Conservation (phyloP, 2,797 vertebrate species). For the Enteromius viviparus region DNA sequence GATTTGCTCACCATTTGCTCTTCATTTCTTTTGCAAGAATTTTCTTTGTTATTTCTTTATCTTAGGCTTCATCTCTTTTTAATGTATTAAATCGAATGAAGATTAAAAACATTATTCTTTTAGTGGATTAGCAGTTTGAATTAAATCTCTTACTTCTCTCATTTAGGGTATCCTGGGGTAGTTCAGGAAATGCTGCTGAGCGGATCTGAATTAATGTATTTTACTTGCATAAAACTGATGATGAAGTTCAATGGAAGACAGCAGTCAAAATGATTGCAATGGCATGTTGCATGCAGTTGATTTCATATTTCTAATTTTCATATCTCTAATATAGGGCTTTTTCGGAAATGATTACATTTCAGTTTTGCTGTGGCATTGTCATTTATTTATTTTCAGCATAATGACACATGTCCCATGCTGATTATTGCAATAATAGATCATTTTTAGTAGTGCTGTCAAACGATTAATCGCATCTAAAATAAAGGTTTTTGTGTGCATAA, state of each 20-base stretch:
- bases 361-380: neutral
- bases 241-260: neutral
- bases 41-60: constrained; percentile 12
- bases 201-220: constrained; percentile 5
- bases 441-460: no score
- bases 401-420: neutral
- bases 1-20: neutral
- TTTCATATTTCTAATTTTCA: neutral
- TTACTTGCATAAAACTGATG: neutral
- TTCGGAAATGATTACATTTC: neutral
- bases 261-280: neutral
- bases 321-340: neutral
- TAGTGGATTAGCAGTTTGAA: neutral
- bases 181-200: neutral
- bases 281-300: constrained; percentile 1
- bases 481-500: no score
- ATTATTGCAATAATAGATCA: neutral
- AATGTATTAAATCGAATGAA: neutral
- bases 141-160: constrained; percentile 20
- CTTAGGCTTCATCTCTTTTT: neutral
- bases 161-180: constrained; percentile 1
- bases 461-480: no score
- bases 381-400: constrained; percentile 2
- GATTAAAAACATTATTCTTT: neutral
- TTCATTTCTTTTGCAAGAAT: constrained; percentile 28